Percentiles rank a stretch among this genome's conserved stretches.
Conservation (phyloP, 2,888 invertebrate genomes). For the Melitaea athalia region DNA sequence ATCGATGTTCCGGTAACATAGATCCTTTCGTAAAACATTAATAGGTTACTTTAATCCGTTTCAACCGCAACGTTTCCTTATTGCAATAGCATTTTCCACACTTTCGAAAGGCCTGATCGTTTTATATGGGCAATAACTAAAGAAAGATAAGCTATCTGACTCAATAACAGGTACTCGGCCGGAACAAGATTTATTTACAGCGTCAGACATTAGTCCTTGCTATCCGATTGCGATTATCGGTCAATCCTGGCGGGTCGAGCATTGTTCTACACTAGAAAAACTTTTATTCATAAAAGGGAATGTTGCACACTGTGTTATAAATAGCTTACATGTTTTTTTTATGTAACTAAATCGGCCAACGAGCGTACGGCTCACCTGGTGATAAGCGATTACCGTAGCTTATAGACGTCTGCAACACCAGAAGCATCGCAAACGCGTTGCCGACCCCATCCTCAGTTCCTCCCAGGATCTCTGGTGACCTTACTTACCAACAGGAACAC, state of each 20-base stretch:
- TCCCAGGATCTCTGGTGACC: no score
- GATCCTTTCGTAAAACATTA: conserved; percentile 23
- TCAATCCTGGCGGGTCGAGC: conserved; percentile 49
- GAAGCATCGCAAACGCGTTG: no score
- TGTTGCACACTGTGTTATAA: not conserved
- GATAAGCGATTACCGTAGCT: no score
- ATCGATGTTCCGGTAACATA: not conserved
- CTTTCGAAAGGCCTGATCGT: conserved; percentile 42
- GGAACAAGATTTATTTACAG: conserved; percentile 47
- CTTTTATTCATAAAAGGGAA: not conserved
- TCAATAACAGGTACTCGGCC: conserved; percentile 47
- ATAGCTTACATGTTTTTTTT: not conserved
- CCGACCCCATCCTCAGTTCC: no score
- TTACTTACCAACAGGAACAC: no score
- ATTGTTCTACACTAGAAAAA: conserved; percentile 43
- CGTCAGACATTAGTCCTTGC: conserved; percentile 49
- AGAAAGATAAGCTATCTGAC: conserved; percentile 48
- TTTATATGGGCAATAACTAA: conserved; percentile 48
- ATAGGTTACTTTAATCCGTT: conserved; percentile 36
- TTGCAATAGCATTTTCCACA: conserved; percentile 39
- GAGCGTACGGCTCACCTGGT: no score
- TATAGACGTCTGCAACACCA: no score
- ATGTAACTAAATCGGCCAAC: no score
- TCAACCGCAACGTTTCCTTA: conserved; percentile 33
- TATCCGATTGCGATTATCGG: conserved; percentile 52